A percentile compares a stretch with the other conserved stretches of the same genome.
phyloP scores from a whole-genome alignment of 2,113 vertebrate genomes.

The Xiphias gladius region DNA sequence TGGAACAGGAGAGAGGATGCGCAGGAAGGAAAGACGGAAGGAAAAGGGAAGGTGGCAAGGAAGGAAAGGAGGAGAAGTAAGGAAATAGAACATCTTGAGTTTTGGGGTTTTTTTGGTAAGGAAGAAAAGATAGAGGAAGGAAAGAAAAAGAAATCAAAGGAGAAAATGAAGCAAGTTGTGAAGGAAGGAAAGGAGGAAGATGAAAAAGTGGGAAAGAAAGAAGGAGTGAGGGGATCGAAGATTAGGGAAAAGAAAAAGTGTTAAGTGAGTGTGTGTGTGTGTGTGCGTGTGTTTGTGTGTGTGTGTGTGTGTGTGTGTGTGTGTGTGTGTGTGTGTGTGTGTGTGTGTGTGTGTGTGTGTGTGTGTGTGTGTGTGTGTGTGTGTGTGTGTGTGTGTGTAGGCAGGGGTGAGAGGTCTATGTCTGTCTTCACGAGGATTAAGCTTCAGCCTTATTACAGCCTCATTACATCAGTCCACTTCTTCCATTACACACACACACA shows the following conservation, averaged over 20 bases:
- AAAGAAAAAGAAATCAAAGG: not conserved
- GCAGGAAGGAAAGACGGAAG: not conserved
- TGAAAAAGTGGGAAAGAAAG: not conserved
- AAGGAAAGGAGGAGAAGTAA: not conserved
- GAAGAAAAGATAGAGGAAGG: not conserved
- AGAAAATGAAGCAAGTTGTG: not conserved
- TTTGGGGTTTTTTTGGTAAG: not conserved
- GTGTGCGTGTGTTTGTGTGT: conserved; percentile 9
- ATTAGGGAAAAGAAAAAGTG: not conserved
- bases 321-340: not conserved
- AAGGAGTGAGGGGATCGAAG: not conserved
- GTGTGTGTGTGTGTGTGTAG: conserved; percentile 26
- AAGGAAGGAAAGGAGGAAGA: not conserved
- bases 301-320: conserved; percentile 35
- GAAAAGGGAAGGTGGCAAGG: not conserved
- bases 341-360: conserved; percentile 12
- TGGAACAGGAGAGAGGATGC: not conserved
- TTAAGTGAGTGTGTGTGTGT: not conserved
- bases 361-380: conserved; percentile 35
- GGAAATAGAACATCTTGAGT: not conserved
- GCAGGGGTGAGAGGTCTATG: conserved; percentile 67
- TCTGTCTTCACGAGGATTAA: conserved; percentile 82
- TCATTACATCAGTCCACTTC: conserved; percentile 83
- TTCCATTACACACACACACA: conserved; percentile 76
- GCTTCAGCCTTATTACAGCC: conserved; percentile 80